Base-by-base conservation (phyloP, 2,113 vertebrate genomes). In the Chrysemys picta region DNA sequence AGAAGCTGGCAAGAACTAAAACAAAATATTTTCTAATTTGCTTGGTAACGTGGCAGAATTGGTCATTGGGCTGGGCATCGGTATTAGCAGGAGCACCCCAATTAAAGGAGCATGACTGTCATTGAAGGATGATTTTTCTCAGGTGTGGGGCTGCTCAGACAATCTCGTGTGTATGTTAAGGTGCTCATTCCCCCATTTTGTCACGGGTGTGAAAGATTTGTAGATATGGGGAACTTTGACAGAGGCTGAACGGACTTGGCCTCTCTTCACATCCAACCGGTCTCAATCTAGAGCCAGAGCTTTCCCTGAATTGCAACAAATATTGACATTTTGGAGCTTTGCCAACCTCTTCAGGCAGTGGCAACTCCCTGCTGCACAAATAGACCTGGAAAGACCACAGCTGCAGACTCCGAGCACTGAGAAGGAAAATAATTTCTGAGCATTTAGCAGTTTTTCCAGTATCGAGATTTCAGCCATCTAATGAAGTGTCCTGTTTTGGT, bases 201-300 rank as follows among this genome's bases (percentile, higher is more conserved):
- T 22, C 54, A n/a, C 0, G 0, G 50, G 47, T 57, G 47, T 57
- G 72, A 45, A 76, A 84, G 85, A 27, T 0, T 0, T 52, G 14
- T 50, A 94, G 69, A 84, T 90, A 22, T n/a, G 72, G 76, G 54
- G 59, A 47, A 6, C 10, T 88, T 93, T 72, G 54, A 35, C 80
- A 89, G 90, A 94, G 90, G 89, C 72, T 78, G 84, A 45, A 57
- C 83, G 76, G 75, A 80, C 53, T 31, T 89, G 87, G 75, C 86
- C 69, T 82, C 91, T 87, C 38, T 1, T 92, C 3, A 4, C 27
- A 31, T 80, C 56, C 84, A 65, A 25, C 57, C 16, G 49, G 21
- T 62, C 56, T 95, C 75, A 75, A 27, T 2, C 5, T 49, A 7
- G 16, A 42, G 86, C 16, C 80, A 50, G 42, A 10, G 65, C 81